Base-by-base conservation (phyloP, 2,113 vertebrate species). In the Ardeotis arabs region DNA sequence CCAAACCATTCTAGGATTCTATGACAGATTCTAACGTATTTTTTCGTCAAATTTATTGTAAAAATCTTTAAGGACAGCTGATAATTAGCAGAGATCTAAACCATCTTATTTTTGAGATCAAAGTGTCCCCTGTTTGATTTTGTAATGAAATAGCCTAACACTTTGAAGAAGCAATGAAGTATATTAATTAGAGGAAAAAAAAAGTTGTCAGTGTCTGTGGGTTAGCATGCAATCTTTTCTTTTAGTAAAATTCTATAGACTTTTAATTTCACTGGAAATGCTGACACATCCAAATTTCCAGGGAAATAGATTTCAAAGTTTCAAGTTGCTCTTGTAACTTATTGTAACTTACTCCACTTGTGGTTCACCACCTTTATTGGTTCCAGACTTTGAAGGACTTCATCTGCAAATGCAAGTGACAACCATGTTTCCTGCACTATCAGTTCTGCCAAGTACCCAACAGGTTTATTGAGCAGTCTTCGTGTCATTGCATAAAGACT, bases 131-230 rank as follows among this genome's bases (percentile, higher is more conserved):
- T 89, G 27, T 68, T 89, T 89, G 58, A 91, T 93, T 79, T 95
- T 33, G 24, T 66, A 85, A 73, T 89, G 89, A 93, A 96, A 73
- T 53, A 89, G 77, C n/a, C 56, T 19, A 72, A 62, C 35, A 56
- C 94, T 94, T 96, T 96, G 93, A 96, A 95, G 93, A 95, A 90
- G 67, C 92, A 94, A 92, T 73, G 53, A 67, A 88, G 44, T 79
- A 5, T 25, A 87, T 91, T 95, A 96, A 97, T 93, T 89, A 49
- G 55, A 77, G 45, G 23, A 29, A 21, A 2, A 10, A 39, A 53
- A 59, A 47, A 41, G 9, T 24, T 70, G 9, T 63, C 55, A 24
- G n/a, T 87, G 31, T 28, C 35, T 72, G 44, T 81, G 74, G 49
- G 67, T 64, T 91, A 2, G 27, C 35, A 74, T 33, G 21, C 3